phyloP scores from a whole-genome alignment of 2,888 invertebrate genomes.

The Oeneis ivallda region DNA sequence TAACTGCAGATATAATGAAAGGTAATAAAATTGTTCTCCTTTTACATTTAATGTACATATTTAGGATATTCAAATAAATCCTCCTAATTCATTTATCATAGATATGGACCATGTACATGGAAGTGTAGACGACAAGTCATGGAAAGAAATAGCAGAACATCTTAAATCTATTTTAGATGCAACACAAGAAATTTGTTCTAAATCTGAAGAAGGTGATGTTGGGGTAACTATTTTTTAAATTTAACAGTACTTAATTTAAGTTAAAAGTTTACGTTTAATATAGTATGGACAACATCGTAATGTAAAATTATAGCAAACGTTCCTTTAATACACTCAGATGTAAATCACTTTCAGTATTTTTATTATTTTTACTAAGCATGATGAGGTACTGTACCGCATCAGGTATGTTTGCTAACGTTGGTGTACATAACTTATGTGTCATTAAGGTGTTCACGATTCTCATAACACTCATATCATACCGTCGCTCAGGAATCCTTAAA shows the following conservation, averaged over 20 bases:
- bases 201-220: conserved; percentile 19
- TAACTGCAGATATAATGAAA: conserved; percentile 31
- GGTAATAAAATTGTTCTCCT: conserved; percentile 21
- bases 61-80: neutral
- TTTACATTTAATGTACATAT: neutral
- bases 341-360: too few species aligned
- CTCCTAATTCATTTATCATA: conserved; percentile 17
- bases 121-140: conserved; percentile 32
- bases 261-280: too few species aligned
- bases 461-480: too few species aligned
- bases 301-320: too few species aligned
- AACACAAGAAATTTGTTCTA: conserved; percentile 32
- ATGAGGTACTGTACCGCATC: too few species aligned
- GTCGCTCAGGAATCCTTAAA: too few species aligned
- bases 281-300: too few species aligned
- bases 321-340: too few species aligned
- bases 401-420: too few species aligned
- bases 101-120: conserved; percentile 31
- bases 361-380: too few species aligned
- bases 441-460: too few species aligned
- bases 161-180: conserved; percentile 35
- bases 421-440: too few species aligned
- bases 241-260: neutral
- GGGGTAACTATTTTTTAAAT: conserved; percentile 23
- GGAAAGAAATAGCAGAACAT: conserved; percentile 32